A percentile compares a stretch with the other conserved stretches of the same genome.
Evolutionary conservation across 2,113 vertebrate species (phyloP).

Genomic region (Ploceus nigricollis): DNA sequence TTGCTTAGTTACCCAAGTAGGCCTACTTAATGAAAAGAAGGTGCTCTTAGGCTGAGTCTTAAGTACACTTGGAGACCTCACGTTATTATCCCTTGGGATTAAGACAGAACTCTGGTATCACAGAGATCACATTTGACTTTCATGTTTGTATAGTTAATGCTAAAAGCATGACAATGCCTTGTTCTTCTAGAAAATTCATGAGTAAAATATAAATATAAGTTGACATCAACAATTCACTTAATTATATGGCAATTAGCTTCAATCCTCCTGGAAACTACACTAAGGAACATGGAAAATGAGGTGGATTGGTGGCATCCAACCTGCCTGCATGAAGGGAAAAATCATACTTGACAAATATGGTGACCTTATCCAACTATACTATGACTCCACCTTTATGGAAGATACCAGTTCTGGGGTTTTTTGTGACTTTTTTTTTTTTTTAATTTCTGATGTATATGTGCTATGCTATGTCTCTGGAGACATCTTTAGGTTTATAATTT

Average conservation of each 20-base stretch:
- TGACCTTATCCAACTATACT: neutral
- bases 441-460: neutral
- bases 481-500: neutral
- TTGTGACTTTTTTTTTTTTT: neutral
- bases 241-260: conserved; percentile 14
- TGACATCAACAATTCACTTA: neutral
- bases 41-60: neutral
- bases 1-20: neutral
- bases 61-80: neutral
- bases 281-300: neutral
- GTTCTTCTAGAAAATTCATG: neutral
- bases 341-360: neutral
- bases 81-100: neutral
- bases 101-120: neutral
- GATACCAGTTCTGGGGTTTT: neutral
- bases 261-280: neutral
- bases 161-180: neutral
- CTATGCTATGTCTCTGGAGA: neutral
- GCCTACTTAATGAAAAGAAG: neutral
- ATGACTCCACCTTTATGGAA: neutral
- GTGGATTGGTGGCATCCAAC: neutral
- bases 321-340: neutral
- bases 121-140: neutral
- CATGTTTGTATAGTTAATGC: neutral
- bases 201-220: conserved; percentile 4